Evolutionary conservation across 1,140 invertebrate genomes (phyloP).

Genomic region (Drosophila pachea): DNA sequence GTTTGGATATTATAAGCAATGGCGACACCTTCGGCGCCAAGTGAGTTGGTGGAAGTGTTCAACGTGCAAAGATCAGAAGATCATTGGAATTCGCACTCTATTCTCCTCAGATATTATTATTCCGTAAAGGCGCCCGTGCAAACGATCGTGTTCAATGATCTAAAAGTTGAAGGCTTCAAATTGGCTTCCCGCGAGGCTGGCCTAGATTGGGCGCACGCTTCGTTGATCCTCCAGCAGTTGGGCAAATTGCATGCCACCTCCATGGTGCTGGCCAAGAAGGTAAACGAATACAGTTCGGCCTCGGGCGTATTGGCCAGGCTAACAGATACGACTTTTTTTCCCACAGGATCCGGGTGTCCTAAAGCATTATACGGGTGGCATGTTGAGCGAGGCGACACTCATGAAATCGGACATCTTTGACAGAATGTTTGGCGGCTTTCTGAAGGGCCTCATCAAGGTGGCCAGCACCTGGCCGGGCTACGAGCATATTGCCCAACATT

Average conservation of each 20-base stretch:
- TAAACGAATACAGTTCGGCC: slow-evolving; percentile 6
- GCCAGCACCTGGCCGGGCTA: slow-evolving; percentile 57
- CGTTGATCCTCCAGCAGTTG: slow-evolving; percentile 61
- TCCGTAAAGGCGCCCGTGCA: slow-evolving; percentile 64
- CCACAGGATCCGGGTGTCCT: slow-evolving; percentile 61
- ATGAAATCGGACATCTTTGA: slow-evolving; percentile 57
- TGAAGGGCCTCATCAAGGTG: slow-evolving; percentile 61
- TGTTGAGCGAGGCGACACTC: slow-evolving; percentile 62
- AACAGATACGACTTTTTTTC: neutral
- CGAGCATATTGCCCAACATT: slow-evolving; percentile 57
- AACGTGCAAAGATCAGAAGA: neutral
- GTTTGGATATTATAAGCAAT: slow-evolving; percentile 56
- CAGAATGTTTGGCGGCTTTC: slow-evolving; percentile 58
- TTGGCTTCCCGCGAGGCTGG: slow-evolving; percentile 65
- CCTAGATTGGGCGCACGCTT: slow-evolving; percentile 65
- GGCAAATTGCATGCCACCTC: slow-evolving; percentile 74
- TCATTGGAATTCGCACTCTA: neutral
- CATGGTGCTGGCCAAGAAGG: slow-evolving; percentile 70
- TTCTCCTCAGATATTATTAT: slow-evolving; percentile 79
- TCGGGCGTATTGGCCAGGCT: neutral
- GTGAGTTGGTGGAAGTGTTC: slow-evolving; percentile 34
- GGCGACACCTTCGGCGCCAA: slow-evolving; percentile 62
- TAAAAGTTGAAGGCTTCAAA: slow-evolving; percentile 61
- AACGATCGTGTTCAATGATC: slow-evolving; percentile 73
- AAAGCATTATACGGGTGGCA: slow-evolving; percentile 54